Evolutionary conservation across 1,140 invertebrate genomes (phyloP), one percentile per base, ranked within the genome.

Genomic region (Pollicipes pollicipes): DNA sequence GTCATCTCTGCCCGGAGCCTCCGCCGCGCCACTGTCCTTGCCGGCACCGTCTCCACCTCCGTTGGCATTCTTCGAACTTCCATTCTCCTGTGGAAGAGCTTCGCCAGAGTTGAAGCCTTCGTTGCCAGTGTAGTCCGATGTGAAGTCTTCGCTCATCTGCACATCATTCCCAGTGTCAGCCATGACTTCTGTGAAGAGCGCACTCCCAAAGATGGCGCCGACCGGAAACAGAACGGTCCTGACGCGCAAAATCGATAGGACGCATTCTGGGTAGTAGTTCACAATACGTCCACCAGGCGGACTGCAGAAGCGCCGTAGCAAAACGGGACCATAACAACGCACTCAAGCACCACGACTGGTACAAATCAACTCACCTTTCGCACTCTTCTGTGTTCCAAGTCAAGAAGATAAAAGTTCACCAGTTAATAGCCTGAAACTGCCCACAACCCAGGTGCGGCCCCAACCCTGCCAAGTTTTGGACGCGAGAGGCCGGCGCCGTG

Each of bases 1-100:
- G 68, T 76, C 75, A 71, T 76, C 75, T 13, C 75, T 69, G 16
- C 75, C 75, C 3, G 75, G 75, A 29, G 75, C 75, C 37, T 76
- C 75, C 66, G 75, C 75, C 68, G 75, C 75, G 26, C 75, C 74
- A 45, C 73, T 76, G 72, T 75, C 75, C 66, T 75, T 70, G 16
- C 68, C 35, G 66, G 69, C 70, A 37, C 66, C 69, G 31, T 67
- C 73, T 32, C 68, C 69, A 32, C 63, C 35, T 30, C 66, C 72
- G 31, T 73, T 68, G 27, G 16, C 63, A 21, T 70, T 74, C 73
- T 70, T 75, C 58, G 70, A 69, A 70, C 45, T 73, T 21, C 74
- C 73, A 71, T 73, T 73, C 30, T 73, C 72, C 30, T 73, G 72
- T 27, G 69, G 26, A 16, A 75, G 35, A 3, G 72, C 28, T 26